Conservation (phyloP, 2,113 vertebrate genomes). For the Acanthochromis polyacanthus region DNA sequence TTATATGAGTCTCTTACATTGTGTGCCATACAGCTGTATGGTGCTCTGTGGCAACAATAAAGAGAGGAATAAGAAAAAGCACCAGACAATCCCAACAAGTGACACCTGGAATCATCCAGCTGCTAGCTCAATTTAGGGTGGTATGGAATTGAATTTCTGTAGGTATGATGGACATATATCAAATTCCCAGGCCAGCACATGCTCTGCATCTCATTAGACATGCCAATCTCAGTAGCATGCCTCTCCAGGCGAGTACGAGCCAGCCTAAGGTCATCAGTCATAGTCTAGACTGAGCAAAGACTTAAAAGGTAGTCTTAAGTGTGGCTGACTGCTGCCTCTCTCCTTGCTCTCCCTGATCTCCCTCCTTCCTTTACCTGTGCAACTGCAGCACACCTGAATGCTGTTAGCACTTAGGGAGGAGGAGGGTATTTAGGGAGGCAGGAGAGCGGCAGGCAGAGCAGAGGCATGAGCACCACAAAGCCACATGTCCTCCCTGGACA, state of each 20-base stretch:
- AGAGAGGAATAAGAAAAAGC: slow-evolving; percentile 27
- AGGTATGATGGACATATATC: slow-evolving; percentile 37
- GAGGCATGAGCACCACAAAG: too few relatives aligned
- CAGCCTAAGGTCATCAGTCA: slow-evolving; percentile 25
- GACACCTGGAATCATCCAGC: slow-evolving; percentile 11
- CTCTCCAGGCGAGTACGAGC: slow-evolving; percentile 3
- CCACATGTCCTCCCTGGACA: too few relatives aligned
- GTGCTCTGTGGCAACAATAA: background rate
- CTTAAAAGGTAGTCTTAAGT: too few relatives aligned
- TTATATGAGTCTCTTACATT: slow-evolving; percentile 11
- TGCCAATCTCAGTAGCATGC: slow-evolving; percentile 33
- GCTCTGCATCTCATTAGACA: slow-evolving; percentile 44
- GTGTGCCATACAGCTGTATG: background rate
- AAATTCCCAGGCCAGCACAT: slow-evolving; percentile 23
- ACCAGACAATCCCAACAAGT: background rate
- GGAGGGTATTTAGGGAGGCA: too few relatives aligned
- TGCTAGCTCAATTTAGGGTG: background rate
- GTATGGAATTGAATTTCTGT: background rate
- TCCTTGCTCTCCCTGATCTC: too few relatives aligned
- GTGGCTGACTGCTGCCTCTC: too few relatives aligned
- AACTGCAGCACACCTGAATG: too few relatives aligned
- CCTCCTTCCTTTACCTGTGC: too few relatives aligned
- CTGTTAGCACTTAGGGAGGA: too few relatives aligned
- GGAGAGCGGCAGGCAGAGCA: too few relatives aligned
- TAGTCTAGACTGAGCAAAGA: slow-evolving; percentile 34